Conservation (phyloP, 2,113 vertebrate species). For the Halcyon malimbica region DNA sequence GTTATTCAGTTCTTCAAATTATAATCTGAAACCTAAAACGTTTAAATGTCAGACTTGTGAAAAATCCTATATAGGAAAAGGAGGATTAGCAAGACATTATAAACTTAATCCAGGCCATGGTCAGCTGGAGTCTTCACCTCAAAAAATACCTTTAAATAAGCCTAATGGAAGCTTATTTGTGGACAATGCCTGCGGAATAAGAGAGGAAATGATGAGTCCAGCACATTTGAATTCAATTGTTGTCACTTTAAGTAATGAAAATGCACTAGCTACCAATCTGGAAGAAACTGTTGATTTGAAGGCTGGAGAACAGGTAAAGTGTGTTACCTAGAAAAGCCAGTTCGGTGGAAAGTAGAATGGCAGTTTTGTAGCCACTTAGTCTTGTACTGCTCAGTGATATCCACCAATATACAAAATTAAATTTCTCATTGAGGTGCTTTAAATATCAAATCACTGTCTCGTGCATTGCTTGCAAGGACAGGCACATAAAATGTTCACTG, state of each 20-base stretch:
- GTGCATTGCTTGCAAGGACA: not conserved
- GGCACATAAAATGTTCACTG: not conserved
- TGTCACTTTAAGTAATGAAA: not conserved
- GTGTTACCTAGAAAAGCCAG: not conserved
- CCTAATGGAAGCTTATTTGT: not conserved
- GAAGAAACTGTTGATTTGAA: not conserved
- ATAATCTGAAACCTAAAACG: slow-evolving; percentile 81
- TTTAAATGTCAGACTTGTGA: slow-evolving; percentile 91
- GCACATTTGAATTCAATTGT: not conserved
- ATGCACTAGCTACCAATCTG: not conserved
- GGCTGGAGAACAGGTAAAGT: slow-evolving; percentile 69
- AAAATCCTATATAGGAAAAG: slow-evolving; percentile 93
- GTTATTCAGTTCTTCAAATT: slow-evolving; percentile 50
- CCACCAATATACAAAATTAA: rapidly evolving
- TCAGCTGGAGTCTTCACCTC: slow-evolving; percentile 60
- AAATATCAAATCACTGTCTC: not conserved
- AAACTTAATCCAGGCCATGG: slow-evolving; percentile 89
- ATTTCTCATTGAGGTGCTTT: not conserved
- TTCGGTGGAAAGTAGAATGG: not conserved
- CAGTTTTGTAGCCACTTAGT: not conserved
- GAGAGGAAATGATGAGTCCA: not conserved
- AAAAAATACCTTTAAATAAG: slow-evolving; percentile 24
- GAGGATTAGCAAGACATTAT: slow-evolving; percentile 91
- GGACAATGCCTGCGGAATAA: not conserved
- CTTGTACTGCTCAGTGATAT: not conserved